Conservation (phyloP, 92 coral and sea anemone species). For the Zoanthus solanderi region DNA sequence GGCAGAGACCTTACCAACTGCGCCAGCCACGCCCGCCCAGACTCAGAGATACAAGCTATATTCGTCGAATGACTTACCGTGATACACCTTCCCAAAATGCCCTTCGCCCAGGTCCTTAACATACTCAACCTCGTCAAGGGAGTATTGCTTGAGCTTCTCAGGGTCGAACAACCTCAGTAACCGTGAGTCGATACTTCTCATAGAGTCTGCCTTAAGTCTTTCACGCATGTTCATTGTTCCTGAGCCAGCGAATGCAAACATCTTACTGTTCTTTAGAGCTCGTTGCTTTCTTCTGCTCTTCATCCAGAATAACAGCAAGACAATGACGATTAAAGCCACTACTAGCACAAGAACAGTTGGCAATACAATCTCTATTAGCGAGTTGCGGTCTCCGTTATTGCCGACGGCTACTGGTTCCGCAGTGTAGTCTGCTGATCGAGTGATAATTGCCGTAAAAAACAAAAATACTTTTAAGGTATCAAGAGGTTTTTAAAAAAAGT, state of each 20-base stretch:
- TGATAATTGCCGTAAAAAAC: neutral
- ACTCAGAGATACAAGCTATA: no score
- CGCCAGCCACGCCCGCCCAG: no score
- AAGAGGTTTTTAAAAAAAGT: neutral
- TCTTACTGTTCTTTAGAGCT: constrained; percentile 42
- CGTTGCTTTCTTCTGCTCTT: constrained; percentile 52
- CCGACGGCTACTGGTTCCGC: neutral
- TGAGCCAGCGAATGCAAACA: constrained; percentile 56
- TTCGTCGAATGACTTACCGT: constrained; percentile 66
- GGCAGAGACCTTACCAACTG: no score
- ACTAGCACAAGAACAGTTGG: constrained; percentile 53
- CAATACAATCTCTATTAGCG: constrained; percentile 57
- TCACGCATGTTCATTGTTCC: constrained; percentile 85
- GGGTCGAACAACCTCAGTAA: constrained; percentile 86
- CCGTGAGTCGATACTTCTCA: constrained; percentile 82
- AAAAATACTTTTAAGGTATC: neutral
- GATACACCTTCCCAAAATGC: constrained; percentile 98
- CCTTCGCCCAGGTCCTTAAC: constrained; percentile 97
- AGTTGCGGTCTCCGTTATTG: neutral
- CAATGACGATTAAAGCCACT: constrained; percentile 43
- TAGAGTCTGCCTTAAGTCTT: constrained; percentile 86
- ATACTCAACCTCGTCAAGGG: constrained; percentile 88
- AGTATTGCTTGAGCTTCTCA: constrained; percentile 77
- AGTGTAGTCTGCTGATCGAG: constrained; percentile 35
- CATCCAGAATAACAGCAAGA: constrained; percentile 45